Conservation (phyloP, 2,113 vertebrate genomes). For the Xiphophorus maculatus region DNA sequence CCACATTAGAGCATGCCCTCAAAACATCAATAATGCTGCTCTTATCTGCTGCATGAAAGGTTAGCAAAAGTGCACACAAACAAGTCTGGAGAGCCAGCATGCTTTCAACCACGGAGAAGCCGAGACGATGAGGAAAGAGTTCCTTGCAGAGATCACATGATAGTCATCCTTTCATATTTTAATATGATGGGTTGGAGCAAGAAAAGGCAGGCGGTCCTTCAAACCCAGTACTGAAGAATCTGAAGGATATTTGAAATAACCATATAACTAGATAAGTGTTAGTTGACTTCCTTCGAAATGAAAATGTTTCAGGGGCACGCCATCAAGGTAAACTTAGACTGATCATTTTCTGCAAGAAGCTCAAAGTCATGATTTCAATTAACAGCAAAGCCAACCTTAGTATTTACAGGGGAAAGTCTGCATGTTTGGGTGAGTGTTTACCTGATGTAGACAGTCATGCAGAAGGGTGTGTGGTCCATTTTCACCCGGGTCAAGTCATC, state of each 20-base stretch:
- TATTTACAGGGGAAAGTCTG: not conserved
- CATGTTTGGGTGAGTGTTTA: slow-evolving; percentile 8
- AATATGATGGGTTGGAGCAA: not conserved
- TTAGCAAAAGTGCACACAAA: slow-evolving; percentile 43
- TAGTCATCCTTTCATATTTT: not conserved
- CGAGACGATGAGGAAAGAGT: not conserved
- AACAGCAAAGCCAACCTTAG: not conserved
- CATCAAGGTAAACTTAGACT: not conserved
- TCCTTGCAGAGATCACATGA: not conserved
- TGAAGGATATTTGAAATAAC: not conserved
- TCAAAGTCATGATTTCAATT: not conserved
- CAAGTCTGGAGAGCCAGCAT: slow-evolving; percentile 35
- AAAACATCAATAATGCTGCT: slow-evolving; percentile 60
- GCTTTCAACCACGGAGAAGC: slow-evolving; percentile 25
- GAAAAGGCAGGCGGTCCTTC: not conserved
- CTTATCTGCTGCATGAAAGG: slow-evolving; percentile 45
- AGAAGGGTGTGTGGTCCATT: slow-evolving; percentile 34
- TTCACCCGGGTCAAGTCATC: slow-evolving; percentile 54
- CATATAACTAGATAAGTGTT: not conserved
- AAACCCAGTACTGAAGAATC: not conserved
- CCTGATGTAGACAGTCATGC: slow-evolving; percentile 15
- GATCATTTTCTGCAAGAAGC: not conserved
- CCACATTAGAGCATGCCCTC: slow-evolving; percentile 39
- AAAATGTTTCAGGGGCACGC: not conserved
- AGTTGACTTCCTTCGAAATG: not conserved